These are phyloP conservation scores for Chironomus tepperi DNA, from an alignment of 1,140 invertebrate species.

Conservation along the genomic window DNA sequence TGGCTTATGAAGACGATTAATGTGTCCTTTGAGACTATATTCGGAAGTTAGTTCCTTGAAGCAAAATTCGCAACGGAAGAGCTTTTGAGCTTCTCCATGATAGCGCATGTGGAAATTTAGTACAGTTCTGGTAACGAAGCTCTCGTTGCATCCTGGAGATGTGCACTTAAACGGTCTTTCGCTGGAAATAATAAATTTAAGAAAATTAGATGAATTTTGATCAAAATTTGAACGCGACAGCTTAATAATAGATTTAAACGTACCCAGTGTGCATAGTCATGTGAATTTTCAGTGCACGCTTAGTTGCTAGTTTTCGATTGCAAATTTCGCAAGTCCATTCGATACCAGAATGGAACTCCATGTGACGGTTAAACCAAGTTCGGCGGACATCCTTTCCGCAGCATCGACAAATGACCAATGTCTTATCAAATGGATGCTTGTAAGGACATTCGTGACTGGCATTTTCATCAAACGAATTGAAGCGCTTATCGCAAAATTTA, in stretches of 20 bases:
- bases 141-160: background rate
- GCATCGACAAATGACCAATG: background rate
- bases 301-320: background rate
- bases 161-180: background rate
- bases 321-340: background rate
- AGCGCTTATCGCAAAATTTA: background rate
- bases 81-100: background rate
- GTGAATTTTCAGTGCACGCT: background rate
- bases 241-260: background rate
- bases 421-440: background rate
- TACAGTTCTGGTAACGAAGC: background rate
- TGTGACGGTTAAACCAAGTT: background rate
- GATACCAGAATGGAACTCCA: background rate
- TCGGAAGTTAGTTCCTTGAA: background rate
- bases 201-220: no score
- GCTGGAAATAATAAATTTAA: background rate
- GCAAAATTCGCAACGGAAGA: background rate
- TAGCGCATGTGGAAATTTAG: background rate
- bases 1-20: background rate
- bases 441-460: background rate
- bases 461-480: background rate
- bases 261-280: background rate
- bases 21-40: background rate
- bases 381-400: background rate
- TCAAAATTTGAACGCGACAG: no score